Evolutionary conservation across 2,888 invertebrate genomes (phyloP).

Genomic region (Oxytorus armatus): DNA sequence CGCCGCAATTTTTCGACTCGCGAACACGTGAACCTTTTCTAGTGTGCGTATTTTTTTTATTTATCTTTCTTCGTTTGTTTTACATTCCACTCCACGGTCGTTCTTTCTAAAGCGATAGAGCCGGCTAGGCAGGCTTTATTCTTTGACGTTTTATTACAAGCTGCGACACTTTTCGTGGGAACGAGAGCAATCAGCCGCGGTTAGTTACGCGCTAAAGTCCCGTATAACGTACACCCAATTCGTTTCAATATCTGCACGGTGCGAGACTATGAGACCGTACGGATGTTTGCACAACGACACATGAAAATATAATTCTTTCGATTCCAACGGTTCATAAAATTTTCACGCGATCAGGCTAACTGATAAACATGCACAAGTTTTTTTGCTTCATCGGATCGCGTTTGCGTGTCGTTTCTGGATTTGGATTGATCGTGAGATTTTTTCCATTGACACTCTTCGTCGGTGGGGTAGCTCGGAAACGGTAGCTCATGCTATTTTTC

Average conservation of each 20-base stretch:
- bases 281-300: no score
- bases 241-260: neutral
- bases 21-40: slow-evolving; percentile 18
- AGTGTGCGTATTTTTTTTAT: slow-evolving; percentile 33
- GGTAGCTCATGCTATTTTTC: no score
- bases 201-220: neutral
- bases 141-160: slow-evolving; percentile 18
- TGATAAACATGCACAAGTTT: no score
- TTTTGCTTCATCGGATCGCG: no score
- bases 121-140: neutral
- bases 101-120: neutral
- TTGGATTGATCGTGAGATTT: no score
- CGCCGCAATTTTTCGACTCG: slow-evolving; percentile 32
- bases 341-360: no score
- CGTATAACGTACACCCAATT: neutral
- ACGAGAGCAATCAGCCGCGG: slow-evolving; percentile 31
- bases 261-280: neutral
- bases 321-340: no score
- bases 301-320: no score
- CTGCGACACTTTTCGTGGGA: slow-evolving; percentile 31
- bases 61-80: slow-evolving; percentile 32
- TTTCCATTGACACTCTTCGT: no score
- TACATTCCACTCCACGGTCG: slow-evolving; percentile 14
- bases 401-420: no score
- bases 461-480: no score